Evolutionary conservation across 1,140 invertebrate genomes (phyloP), one percentile per base, ranked within the genome.

Genomic region (Zeugodacus cucurbitae): DNA sequence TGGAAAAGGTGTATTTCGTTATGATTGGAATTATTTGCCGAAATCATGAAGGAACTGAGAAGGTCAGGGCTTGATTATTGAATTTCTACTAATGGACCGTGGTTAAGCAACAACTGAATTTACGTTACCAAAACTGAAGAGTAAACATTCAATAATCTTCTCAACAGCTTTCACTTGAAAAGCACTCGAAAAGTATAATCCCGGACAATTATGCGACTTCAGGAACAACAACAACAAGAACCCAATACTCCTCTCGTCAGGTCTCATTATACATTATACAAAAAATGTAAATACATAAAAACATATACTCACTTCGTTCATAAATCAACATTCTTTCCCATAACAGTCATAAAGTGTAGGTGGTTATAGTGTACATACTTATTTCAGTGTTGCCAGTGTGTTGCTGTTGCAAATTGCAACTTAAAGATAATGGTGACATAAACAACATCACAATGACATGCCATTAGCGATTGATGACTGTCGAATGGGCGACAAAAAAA

Each of bases 401-500:
- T 44, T 48, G 41, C 22, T 44, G 8, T 26, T 82, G 74, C 74
- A 82, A 48, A 54, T 82, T 48, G 41, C 14, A 54, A 82, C 74
- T 82, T 48, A 48, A 26, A 82, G 37, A 82, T 26, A 44, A 82
- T 48, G 41, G 6, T 26, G 74, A 82, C 37, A 48, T 82, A 48
- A 82, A 82, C n/a, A 29, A n/a, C 41, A 48, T 11, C 41, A 6
- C 41, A 82, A n/a, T 48, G 74, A 82, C 41, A 82, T 48, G 11
- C 34, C 41, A 82, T 82, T 82, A 82, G 74, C 74, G 74, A 82
- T 48, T 82, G 74, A 82, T 48, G 37, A 29, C 37, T 82, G 74
- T 48, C 32, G n/a, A 82, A 82, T 54, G 74, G 8, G n/a, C 41
- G 48, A 3, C 41, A 82, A 48, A 82, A 22, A 54, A 48, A 54